Conservation (phyloP, 2,888 invertebrate genomes). For the Caenorhabditis drosophilae region DNA sequence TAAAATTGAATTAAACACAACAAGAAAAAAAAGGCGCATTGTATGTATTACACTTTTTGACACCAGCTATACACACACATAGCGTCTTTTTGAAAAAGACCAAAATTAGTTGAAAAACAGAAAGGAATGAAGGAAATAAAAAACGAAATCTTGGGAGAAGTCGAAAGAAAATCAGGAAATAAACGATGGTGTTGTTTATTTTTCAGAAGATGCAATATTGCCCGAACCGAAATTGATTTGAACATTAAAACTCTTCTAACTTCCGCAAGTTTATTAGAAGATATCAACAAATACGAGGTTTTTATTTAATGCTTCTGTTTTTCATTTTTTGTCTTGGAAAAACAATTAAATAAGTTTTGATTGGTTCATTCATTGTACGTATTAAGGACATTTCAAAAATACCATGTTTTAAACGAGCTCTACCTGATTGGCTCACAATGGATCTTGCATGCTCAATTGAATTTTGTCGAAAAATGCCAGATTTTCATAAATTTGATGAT, state of each 20-base stretch:
- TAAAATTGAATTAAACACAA: no score
- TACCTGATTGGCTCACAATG: constrained; percentile 32
- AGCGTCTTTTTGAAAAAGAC: no score
- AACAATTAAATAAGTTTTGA: no score
- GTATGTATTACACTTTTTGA: no score
- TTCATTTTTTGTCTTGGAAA: no score
- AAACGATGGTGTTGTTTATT: no score
- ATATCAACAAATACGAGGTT: constrained; percentile 10
- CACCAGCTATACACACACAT: no score
- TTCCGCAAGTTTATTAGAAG: constrained; percentile 7
- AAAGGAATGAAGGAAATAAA: no score
- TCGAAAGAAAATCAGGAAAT: no score
- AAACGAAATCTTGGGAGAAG: no score
- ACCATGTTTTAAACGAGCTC: constrained; percentile 10
- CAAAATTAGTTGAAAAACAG: no score
- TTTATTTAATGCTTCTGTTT: not conserved
- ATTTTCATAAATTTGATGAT: constrained; percentile 18
- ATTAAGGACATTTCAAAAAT: constrained; percentile 7
- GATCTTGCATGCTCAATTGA: constrained; percentile 29
- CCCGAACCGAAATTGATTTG: constrained; percentile 8
- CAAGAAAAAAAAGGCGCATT: no score
- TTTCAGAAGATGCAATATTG: constrained; percentile 23
- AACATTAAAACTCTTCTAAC: constrained; percentile 6
- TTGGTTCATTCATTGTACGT: not conserved
- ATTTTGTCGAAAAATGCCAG: constrained; percentile 15